Conservation (phyloP, 1,140 invertebrate genomes). For the Trachymyrmex cornetzi region DNA sequence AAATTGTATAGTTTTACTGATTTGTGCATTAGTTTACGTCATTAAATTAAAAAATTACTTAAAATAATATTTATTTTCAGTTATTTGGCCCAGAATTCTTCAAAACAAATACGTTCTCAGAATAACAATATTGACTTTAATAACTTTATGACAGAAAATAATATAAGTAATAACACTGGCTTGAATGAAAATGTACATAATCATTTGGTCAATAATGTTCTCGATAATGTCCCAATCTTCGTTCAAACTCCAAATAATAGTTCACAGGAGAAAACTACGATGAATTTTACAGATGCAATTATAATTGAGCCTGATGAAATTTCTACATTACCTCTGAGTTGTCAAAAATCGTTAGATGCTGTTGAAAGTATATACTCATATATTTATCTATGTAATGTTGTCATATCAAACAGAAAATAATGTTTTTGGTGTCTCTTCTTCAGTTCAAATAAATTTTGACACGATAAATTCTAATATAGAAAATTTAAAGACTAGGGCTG, state of each 20-base stretch:
- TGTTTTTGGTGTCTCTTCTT: not conserved
- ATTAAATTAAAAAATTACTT: slow-evolving; percentile 2
- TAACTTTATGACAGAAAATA: slow-evolving; percentile 17
- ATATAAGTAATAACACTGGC: not conserved
- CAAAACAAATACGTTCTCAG: slow-evolving; percentile 15
- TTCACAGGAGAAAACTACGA: not conserved
- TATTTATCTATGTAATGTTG: slow-evolving; percentile 7
- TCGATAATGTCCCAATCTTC: not conserved
- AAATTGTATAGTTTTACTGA: not conserved
- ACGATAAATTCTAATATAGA: slow-evolving; percentile 18
- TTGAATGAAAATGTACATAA: not conserved
- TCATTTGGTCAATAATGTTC: not conserved
- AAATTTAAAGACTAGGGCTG: not conserved
- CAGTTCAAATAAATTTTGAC: slow-evolving; percentile 14
- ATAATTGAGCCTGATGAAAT: not conserved
- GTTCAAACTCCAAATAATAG: not conserved
- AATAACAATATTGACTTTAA: slow-evolving; percentile 12
- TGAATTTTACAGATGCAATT: not conserved
- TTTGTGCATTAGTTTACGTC: not conserved
- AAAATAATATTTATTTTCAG: slow-evolving; percentile 29
- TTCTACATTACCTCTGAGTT: not conserved
- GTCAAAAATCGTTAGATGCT: not conserved
- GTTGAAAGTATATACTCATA: not conserved
- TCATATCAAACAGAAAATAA: slow-evolving; percentile 13
- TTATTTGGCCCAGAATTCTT: slow-evolving; percentile 14